phyloP scores from a whole-genome alignment of 2,797 vertebrate species.

The Leucoraja ocellata region DNA sequence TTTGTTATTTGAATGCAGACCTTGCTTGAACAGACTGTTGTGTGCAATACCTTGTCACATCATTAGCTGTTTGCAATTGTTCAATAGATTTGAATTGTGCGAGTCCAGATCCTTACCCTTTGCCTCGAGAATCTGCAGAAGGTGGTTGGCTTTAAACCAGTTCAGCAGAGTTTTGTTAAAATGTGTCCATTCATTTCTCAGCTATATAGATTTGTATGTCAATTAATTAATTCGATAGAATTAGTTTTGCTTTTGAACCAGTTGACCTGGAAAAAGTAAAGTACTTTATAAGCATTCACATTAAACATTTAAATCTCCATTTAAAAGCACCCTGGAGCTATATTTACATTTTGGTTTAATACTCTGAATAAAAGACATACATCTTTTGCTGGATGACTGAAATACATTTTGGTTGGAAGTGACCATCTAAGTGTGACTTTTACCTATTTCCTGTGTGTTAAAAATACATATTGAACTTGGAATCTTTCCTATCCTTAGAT shows the following conservation, averaged over 20 bases:
- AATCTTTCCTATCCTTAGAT: neutral
- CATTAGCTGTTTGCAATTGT: conserved; percentile 19
- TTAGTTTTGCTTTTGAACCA: neutral
- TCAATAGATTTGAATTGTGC: neutral
- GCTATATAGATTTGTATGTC: neutral
- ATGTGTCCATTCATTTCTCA: neutral
- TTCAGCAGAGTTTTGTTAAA: conserved; percentile 18
- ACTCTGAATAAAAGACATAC: neutral
- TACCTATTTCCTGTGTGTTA: neutral
- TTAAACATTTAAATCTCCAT: neutral
- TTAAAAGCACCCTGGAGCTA: neutral
- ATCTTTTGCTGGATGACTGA: neutral
- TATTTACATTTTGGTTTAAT: neutral
- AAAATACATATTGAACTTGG: neutral
- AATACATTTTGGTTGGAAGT: neutral
- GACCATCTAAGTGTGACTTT: neutral
- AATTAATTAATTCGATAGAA: neutral
- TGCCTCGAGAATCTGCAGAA: neutral
- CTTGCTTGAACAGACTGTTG: neutral
- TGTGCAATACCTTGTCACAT: neutral
- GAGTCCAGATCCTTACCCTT: neutral
- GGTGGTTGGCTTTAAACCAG: neutral
- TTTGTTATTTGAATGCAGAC: neutral
- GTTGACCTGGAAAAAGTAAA: neutral
- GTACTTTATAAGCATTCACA: neutral